Percentiles rank a stretch among this genome's conserved stretches.
phyloP scores from a whole-genome alignment of 2,888 invertebrate species.

The Baronia brevicornis region DNA sequence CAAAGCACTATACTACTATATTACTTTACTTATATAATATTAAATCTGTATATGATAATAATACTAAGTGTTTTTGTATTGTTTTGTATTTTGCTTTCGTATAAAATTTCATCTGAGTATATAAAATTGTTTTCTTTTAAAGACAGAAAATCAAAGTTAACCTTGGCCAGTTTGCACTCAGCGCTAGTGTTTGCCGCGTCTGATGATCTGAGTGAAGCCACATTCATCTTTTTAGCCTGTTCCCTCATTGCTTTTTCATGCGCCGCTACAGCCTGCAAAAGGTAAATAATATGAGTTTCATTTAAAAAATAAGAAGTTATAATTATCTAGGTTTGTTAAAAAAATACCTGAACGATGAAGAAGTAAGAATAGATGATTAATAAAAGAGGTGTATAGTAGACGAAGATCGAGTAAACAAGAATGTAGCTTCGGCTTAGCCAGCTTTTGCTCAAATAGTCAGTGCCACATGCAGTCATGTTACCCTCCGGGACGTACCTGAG shows the following conservation, averaged over 20 bases:
- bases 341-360: constrained; percentile 85
- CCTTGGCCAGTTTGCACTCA: constrained; percentile 91
- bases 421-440: constrained; percentile 88
- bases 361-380: constrained; percentile 91
- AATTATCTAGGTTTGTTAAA: neutral
- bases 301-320: constrained; percentile 2
- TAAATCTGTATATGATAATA: no score
- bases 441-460: constrained; percentile 87
- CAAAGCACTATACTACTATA: no score
- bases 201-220: constrained; percentile 87
- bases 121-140: no score
- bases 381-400: constrained; percentile 84
- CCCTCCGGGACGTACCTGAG: constrained; percentile 93
- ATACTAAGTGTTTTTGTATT: no score
- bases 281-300: constrained; percentile 23
- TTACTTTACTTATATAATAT: no score
- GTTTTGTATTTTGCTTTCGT: no score
- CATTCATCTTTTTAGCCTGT: constrained; percentile 96
- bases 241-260: constrained; percentile 92
- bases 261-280: constrained; percentile 87
- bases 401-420: constrained; percentile 84
- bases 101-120: no score
- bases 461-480: constrained; percentile 94
- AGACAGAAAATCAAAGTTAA: constrained; percentile 32
- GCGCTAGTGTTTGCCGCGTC: constrained; percentile 87